Evolutionary conservation across 2,797 vertebrate genomes (phyloP).

Genomic region (Cyclura pinguis): DNA sequence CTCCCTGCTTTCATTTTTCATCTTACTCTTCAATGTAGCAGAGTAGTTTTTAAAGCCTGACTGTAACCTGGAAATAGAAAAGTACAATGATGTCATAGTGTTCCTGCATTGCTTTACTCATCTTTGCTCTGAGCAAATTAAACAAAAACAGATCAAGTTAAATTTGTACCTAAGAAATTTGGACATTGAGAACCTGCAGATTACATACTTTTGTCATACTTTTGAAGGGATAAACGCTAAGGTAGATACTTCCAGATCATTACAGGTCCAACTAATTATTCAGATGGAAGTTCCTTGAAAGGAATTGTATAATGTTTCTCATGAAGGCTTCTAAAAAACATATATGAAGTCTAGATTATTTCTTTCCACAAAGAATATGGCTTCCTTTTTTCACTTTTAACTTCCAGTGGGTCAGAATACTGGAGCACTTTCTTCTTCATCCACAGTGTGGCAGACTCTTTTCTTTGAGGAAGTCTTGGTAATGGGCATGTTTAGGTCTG

Average conservation of each 20-base stretch:
- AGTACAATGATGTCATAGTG: neutral
- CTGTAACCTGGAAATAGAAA: neutral
- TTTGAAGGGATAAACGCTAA: neutral
- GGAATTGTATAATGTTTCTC: neutral
- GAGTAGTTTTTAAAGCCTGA: neutral
- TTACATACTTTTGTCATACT: neutral
- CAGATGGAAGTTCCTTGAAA: constrained; percentile 32
- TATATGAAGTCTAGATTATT: neutral
- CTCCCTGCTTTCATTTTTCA: neutral
- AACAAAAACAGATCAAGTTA: neutral
- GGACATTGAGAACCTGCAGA: neutral
- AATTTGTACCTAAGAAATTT: too few species aligned
- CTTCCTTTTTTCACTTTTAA: neutral
- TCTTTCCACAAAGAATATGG: neutral
- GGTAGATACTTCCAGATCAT: neutral
- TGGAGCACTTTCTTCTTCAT: neutral
- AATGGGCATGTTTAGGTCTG: neutral
- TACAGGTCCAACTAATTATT: constrained; percentile 8
- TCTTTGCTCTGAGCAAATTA: neutral
- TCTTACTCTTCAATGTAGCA: neutral
- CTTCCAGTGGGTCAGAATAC: neutral
- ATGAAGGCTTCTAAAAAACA: neutral
- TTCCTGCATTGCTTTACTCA: neutral
- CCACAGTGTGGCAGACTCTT: neutral
- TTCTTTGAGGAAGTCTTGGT: neutral